These are phyloP conservation scores for Zoanthus sansibaricus DNA, from an alignment of 92 coral and sea anemone genomes.

Conservation along the genomic window DNA sequence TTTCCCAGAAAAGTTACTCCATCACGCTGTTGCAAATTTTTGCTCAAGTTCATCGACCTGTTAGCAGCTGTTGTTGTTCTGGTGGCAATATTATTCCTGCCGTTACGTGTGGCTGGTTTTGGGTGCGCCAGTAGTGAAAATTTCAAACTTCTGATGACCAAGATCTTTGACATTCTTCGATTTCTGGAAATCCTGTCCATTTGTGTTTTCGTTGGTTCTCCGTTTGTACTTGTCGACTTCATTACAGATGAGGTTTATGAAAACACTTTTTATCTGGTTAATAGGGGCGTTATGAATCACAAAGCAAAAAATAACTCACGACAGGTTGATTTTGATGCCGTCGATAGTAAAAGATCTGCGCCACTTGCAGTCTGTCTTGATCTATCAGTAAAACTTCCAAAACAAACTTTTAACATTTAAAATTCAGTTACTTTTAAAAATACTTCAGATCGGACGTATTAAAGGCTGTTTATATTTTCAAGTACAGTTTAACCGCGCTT, in stretches of 20 bases:
- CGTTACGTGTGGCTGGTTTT: constrained; percentile 37
- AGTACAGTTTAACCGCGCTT: no score
- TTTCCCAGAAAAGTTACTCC: background rate
- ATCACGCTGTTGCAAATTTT: constrained; percentile 17
- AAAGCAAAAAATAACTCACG: background rate
- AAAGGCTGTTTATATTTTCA: no score
- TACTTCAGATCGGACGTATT: no score
- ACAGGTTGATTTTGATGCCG: background rate
- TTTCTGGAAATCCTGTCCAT: constrained; percentile 6
- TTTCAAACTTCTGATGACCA: background rate
- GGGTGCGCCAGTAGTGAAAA: background rate
- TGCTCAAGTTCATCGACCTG: constrained; percentile 37
- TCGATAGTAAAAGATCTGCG: constrained; percentile 16
- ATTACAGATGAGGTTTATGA: constrained; percentile 17
- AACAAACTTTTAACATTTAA: background rate
- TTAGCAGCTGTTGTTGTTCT: constrained; percentile 14
- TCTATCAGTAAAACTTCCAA: background rate
- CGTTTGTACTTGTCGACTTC: constrained; percentile 17
- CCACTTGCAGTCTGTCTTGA: constrained; percentile 18
- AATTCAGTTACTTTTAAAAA: no score
- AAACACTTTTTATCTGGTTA: background rate
- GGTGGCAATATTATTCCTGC: constrained; percentile 26
- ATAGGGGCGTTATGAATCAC: background rate
- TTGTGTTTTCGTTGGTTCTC: constrained; percentile 9
- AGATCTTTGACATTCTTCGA: constrained; percentile 21